phyloP scores from a whole-genome alignment of 1,140 invertebrate species.

The Rhizoglyphus robini region DNA sequence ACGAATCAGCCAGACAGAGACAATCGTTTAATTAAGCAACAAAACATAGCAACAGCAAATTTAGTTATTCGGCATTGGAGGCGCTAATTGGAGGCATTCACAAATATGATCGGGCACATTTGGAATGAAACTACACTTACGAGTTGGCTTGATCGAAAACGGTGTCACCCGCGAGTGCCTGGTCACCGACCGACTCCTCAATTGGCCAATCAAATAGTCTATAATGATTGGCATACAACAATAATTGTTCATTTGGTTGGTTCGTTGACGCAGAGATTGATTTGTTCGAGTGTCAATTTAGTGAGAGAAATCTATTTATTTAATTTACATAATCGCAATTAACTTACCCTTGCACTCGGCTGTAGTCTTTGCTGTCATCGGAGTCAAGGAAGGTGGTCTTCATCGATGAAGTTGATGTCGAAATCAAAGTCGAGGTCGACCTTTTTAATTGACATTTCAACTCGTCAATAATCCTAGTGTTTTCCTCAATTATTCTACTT shows the following conservation, averaged over 20 bases:
- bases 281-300: not conserved
- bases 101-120: no score
- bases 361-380: not conserved
- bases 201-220: slow-evolving; percentile 6
- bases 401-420: not conserved
- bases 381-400: not conserved
- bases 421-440: not conserved
- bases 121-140: not conserved
- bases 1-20: no score
- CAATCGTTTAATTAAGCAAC: not conserved
- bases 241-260: not conserved
- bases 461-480: not conserved
- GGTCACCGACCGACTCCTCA: not conserved
- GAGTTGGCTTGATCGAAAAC: not conserved
- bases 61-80: no score
- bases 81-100: no score
- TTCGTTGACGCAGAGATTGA: not conserved
- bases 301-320: not conserved
- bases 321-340: not conserved
- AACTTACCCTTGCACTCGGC: slow-evolving; percentile 9
- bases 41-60: not conserved
- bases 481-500: not conserved
- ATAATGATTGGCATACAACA: not conserved
- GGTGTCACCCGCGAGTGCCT: not conserved
- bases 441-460: not conserved